A percentile compares a stretch with the other conserved stretches of the same genome.
Evolutionary conservation across 2,113 vertebrate species (phyloP).

Genomic region (Manacus vitellinus): DNA sequence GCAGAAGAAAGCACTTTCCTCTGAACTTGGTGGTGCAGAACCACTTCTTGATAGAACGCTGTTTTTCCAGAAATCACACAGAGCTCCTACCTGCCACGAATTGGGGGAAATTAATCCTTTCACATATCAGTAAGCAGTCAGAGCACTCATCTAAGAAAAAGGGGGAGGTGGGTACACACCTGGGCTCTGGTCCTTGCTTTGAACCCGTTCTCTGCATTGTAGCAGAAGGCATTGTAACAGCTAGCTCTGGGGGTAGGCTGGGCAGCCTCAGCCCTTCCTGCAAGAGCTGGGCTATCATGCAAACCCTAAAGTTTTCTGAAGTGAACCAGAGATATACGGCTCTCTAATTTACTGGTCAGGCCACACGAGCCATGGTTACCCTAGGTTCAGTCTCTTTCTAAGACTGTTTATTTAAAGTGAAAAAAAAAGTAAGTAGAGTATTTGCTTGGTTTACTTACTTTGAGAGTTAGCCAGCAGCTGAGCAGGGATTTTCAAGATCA

Average conservation of each 20-base stretch:
- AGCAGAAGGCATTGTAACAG: not conserved
- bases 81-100: not conserved
- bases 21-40: not conserved
- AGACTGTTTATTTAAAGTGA: not conserved
- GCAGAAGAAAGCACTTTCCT: not conserved
- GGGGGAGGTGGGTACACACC: not conserved
- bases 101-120: fast-evolving
- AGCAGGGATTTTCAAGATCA: not conserved
- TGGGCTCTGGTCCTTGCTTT: not conserved
- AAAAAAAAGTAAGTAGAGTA: not conserved
- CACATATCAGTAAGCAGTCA: not conserved
- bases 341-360: not conserved
- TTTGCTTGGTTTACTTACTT: not conserved
- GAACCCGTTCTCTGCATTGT: not conserved
- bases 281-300: not conserved
- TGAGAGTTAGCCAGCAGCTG: not conserved
- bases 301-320: not conserved
- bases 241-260: not conserved
- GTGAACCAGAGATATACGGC: not conserved
- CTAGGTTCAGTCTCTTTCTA: not conserved
- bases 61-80: not conserved
- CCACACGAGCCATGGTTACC: not conserved
- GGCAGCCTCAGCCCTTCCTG: not conserved
- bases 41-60: not conserved
- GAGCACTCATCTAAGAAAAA: not conserved